Percentiles rank a stretch among this genome's conserved stretches.
Conservation (phyloP, 2,888 invertebrate genomes). For the Acrobasis repandana region DNA sequence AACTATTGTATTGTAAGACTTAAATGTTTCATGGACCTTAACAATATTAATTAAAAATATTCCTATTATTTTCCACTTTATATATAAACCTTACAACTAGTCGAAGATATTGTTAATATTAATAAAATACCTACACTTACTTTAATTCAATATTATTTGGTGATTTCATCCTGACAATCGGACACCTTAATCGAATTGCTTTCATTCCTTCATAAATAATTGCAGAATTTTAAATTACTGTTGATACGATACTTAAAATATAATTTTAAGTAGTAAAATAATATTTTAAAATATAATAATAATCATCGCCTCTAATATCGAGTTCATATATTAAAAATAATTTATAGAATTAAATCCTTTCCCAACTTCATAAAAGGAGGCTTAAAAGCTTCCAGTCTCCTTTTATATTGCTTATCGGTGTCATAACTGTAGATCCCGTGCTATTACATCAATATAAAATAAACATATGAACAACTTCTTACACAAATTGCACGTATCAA, state of each 20-base stretch:
- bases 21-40: slow-evolving; percentile 68
- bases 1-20: slow-evolving; percentile 79
- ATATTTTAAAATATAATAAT: neutral
- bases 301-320: neutral
- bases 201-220: slow-evolving; percentile 20
- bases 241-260: slow-evolving; percentile 31
- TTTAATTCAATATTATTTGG: slow-evolving; percentile 67
- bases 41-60: slow-evolving; percentile 66
- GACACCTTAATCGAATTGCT: slow-evolving; percentile 31
- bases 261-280: slow-evolving; percentile 4
- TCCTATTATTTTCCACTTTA: slow-evolving; percentile 63
- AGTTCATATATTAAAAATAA: neutral
- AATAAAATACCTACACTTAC: slow-evolving; percentile 55
- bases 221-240: slow-evolving; percentile 24
- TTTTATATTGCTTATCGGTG: slow-evolving; percentile 9
- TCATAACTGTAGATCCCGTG: neutral
- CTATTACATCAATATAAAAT: slow-evolving; percentile 32
- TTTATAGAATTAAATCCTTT: neutral
- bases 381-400: neutral
- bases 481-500: slow-evolving; percentile 51
- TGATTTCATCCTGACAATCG: slow-evolving; percentile 50
- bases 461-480: slow-evolving; percentile 41
- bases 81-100: slow-evolving; percentile 54
- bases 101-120: slow-evolving; percentile 59
- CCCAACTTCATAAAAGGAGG: neutral